Evolutionary conservation across 2,888 invertebrate genomes (phyloP).

Genomic region (Anarsia innoxiella): DNA sequence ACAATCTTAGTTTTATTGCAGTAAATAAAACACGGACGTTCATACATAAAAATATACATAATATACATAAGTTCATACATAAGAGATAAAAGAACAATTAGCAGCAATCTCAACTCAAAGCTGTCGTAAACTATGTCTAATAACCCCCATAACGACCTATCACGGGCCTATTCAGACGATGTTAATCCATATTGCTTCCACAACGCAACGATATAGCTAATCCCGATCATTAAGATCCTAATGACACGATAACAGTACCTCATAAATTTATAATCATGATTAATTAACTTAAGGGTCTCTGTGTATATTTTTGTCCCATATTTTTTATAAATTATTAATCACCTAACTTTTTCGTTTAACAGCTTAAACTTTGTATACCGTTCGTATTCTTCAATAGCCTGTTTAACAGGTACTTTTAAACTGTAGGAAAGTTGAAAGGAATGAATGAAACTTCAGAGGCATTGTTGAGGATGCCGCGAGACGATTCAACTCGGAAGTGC

Average conservation of each 20-base stretch:
- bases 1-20: no score
- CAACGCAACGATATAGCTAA: neutral
- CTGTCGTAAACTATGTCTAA: conserved; percentile 8
- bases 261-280: conserved; percentile 6
- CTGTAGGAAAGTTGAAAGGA: no score
- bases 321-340: conserved; percentile 9
- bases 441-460: no score
- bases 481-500: no score
- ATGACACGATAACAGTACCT: conserved; percentile 4
- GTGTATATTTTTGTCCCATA: conserved; percentile 2
- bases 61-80: neutral
- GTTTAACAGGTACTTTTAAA: no score
- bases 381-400: no score
- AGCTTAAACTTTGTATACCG: no score
- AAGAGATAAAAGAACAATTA: conserved; percentile 6
- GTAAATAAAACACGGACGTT: no score
- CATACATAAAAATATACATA: neutral
- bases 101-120: conserved; percentile 4
- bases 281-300: conserved; percentile 5
- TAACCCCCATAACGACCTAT: conserved; percentile 6
- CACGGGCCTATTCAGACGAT: neutral
- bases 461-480: no score
- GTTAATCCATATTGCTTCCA: neutral
- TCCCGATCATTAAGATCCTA: conserved; percentile 4
- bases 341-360: conserved; percentile 6